Base-by-base conservation (phyloP, 2,888 invertebrate species). In the Luperina nickerlii region DNA sequence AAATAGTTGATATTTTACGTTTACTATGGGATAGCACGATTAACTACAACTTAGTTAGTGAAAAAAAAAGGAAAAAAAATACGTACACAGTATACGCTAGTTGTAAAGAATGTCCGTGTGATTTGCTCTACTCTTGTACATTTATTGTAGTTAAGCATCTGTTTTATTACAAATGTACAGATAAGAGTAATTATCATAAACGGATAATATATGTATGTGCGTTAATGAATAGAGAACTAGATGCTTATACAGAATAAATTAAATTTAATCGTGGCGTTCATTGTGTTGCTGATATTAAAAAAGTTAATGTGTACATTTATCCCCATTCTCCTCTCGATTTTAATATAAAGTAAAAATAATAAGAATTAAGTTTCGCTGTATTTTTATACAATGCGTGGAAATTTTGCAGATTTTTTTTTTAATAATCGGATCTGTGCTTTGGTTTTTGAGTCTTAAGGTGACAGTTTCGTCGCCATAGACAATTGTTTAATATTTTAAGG, bases 21-120 rank as follows among this genome's bases (percentile, higher is more conserved):
- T 93, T 92, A 86, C 91, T 93, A 90, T 90, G 88, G 91, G 93
- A 94, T 92, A 93, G 94, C 94, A 94, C 94, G 91, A 92, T 92
- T 91, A 91, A 92, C 89, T 91, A 94, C 92, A 90, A 91, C 92
- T 94, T 96, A 95, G 96, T 96, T 96, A 96, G 95, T 95, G 86
- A 91, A 92, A 92, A 92, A 90, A 91, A 91, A 90, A 92, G 62
- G 93, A 93, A 94, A 92, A 93, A 92, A 94, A 94, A 96, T 96
- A 96, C 96, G 96, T 96, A 96, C 95, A 92, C 94, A 93, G 96
- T 97, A 96, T 97, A 97, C 96, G 96, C 94, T 96, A 97, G 96
- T 89, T 95, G 93, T 96, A 96, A 95, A 94, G 88, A 88, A 90
- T 81, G 65, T 86, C 90, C 92, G 90, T 92, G 91, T 90, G 90